phyloP scores from a whole-genome alignment of 2,888 invertebrate genomes.

The Diaphora mendica region DNA sequence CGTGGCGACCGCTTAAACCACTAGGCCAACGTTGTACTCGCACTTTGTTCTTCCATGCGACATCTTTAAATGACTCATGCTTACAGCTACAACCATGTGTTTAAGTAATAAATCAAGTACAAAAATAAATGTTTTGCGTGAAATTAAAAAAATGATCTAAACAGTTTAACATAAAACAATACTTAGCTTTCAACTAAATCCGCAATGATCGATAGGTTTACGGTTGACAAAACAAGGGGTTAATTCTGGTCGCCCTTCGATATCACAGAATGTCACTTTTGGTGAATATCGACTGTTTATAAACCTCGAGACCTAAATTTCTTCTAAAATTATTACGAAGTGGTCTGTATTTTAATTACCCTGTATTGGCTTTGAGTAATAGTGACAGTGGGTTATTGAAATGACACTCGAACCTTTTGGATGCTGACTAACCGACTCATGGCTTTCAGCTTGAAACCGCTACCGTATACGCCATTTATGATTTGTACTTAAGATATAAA shows the following conservation, averaged over 20 bases:
- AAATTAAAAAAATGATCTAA: slow-evolving; percentile 41
- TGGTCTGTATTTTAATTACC: neutral
- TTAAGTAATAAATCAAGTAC: slow-evolving; percentile 22
- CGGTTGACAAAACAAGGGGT: slow-evolving; percentile 49
- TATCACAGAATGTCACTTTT: slow-evolving; percentile 1
- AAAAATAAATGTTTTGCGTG: slow-evolving; percentile 9
- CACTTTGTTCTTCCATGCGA: neutral
- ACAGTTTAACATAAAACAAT: slow-evolving; percentile 67
- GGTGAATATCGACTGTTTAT: neutral
- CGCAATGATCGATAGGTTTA: slow-evolving; percentile 64
- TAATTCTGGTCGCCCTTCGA: slow-evolving; percentile 48
- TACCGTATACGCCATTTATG: neutral
- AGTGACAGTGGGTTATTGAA: neutral
- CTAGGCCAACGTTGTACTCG: too few species aligned
- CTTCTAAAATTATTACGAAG: neutral
- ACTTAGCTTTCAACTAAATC: slow-evolving; percentile 63
- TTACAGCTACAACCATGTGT: neutral
- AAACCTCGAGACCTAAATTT: neutral
- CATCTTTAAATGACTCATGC: neutral
- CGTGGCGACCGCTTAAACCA: too few species aligned
- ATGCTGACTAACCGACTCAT: neutral
- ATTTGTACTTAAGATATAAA: neutral
- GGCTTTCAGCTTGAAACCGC: neutral
- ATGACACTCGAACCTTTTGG: neutral
- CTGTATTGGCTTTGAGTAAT: neutral